Evolutionary conservation across 2,797 vertebrate genomes (phyloP).

Genomic region (Allobates femoralis): DNA sequence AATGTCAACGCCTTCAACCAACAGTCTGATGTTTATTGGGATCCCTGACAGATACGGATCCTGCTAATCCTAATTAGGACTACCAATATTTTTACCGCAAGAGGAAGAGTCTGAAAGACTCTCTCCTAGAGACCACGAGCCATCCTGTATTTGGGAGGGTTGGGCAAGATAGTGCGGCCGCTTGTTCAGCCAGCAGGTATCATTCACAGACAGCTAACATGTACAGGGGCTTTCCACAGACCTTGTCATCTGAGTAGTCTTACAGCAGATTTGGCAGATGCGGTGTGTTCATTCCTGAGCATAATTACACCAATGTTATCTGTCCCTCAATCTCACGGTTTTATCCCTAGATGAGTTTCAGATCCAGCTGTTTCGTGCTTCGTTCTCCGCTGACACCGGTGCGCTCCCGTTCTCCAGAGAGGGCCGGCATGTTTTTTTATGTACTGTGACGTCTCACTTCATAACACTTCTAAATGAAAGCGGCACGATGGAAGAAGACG

Average conservation of each 20-base stretch:
- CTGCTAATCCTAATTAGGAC: too few relatives aligned
- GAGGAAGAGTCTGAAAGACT: too few relatives aligned
- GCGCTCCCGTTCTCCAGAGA: background rate
- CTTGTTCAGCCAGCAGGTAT: too few relatives aligned
- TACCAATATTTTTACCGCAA: background rate
- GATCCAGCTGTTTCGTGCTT: conserved; percentile 17
- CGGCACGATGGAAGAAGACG: background rate
- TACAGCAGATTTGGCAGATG: conserved; percentile 21
- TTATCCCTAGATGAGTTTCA: conserved; percentile 2
- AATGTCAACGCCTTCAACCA: too few relatives aligned
- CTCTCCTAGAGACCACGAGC: too few relatives aligned
- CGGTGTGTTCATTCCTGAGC: background rate
- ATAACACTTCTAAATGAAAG: background rate
- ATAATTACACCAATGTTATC: conserved; percentile 9
- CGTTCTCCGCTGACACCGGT: conserved; percentile 3
- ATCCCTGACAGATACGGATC: too few relatives aligned
- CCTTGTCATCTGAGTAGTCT: background rate
- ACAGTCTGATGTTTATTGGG: too few relatives aligned
- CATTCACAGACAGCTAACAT: too few relatives aligned
- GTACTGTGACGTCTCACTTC: conserved; percentile 15
- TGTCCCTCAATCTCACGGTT: background rate
- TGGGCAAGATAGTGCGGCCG: too few relatives aligned
- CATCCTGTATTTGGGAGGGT: too few relatives aligned
- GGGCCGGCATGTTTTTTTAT: background rate
- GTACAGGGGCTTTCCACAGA: background rate